Percentiles rank a stretch among this genome's conserved stretches.
These are phyloP conservation scores for Drosophila arawakana DNA, from an alignment of 1,140 invertebrate species.

Conservation along the genomic window DNA sequence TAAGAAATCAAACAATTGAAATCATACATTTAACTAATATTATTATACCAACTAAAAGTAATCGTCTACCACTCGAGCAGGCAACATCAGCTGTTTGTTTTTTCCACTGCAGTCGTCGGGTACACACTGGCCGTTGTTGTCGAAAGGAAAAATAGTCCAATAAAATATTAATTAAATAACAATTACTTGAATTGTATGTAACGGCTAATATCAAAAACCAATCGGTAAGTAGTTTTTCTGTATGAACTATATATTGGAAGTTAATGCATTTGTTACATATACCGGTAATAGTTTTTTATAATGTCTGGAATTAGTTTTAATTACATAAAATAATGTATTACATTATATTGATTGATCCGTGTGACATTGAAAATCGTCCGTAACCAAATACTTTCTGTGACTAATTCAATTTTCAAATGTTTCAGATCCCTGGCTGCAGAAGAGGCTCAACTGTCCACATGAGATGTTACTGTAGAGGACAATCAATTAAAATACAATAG, in stretches of 20 bases:
- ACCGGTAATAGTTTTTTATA: not conserved
- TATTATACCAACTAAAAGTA: not conserved
- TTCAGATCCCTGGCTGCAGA: conserved; percentile 2
- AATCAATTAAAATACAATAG: conserved; percentile 2
- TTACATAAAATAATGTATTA: conserved; percentile 24
- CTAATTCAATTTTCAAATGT: not conserved
- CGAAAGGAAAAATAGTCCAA: conserved; percentile 36
- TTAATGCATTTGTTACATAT: not conserved
- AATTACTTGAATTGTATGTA: conserved; percentile 14
- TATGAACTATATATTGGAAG: not conserved
- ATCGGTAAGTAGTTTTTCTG: not conserved
- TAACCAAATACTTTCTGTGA: not conserved
- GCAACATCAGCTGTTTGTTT: conserved; percentile 27
- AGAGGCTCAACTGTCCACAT: conserved; percentile 7
- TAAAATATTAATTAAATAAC: conserved; percentile 21
- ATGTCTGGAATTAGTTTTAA: not conserved
- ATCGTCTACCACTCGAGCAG: not conserved
- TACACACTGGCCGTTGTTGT: conserved; percentile 32
- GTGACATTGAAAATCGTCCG: not conserved
- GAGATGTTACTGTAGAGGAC: conserved; percentile 19
- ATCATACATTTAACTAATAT: not conserved
- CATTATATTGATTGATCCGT: not conserved
- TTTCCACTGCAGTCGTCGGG: not conserved
- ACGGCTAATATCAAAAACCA: not conserved
- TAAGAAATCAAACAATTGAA: not conserved